Evolutionary conservation across 2,888 invertebrate species (phyloP), one percentile per base, ranked within the genome.

Genomic region (Sicus ferrugineus): DNA sequence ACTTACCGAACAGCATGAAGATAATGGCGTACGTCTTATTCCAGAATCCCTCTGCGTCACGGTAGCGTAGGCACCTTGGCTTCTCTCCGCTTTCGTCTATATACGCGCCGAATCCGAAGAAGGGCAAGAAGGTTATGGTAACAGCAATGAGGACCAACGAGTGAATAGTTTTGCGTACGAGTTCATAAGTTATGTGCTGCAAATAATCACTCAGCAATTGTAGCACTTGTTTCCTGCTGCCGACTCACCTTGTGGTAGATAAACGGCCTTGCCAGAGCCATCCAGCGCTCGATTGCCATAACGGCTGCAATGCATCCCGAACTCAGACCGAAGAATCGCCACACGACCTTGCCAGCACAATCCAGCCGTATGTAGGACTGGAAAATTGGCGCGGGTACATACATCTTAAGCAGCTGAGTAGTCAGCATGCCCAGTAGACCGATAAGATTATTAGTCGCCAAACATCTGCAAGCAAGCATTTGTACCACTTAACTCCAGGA

Each of bases 231-330:
- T 56, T 34, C n/a, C 19, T 23, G 34, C 31, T 16, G 9, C n/a
- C 11, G 50, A 26, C 75, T 66, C 69, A 95, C 95, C 91, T 93
- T 93, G 84, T 94, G 94, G 84, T 95, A 95, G 77, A 93, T 88
- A 85, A 95, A 95, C 48, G 95, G 95, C 75, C 92, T 88, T 14
- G 95, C 94, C 76, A 95, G 89, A 26, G 95, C 95, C 79, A 95
- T 87, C 90, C 93, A 95, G 75, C 95, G 88, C 85, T 95, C 95
- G 42, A 91, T 89, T 14, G 95, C 94, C 95, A 95, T 95, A 69
- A 94, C 92, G 79, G 93, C 90, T 26, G 95, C 94, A 77, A 95
- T 93, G 86, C 93, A 93, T 54, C 94, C 95, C 75, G 94, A 94
- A 79, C 93, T 93, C 70, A 95, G 88, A 62, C 95, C 95, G 85